Evolutionary conservation across 2,113 vertebrate species (phyloP).

Genomic region (Hassar affinis): DNA sequence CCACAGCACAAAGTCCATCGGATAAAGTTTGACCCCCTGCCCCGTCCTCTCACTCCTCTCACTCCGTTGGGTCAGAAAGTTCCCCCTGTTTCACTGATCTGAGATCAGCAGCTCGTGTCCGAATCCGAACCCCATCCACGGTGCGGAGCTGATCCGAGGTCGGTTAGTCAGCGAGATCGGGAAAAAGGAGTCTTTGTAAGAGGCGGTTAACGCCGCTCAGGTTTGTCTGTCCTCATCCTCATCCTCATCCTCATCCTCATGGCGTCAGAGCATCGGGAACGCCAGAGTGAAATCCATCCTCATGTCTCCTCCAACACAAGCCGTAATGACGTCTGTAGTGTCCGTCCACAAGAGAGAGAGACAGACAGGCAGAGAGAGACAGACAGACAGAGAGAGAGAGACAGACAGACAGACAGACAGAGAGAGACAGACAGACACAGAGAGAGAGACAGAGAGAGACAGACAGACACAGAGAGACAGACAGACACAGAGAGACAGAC

Average conservation of each 20-base stretch:
- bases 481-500: no score
- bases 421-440: no score
- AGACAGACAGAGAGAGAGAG: no score
- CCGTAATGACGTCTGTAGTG: background rate
- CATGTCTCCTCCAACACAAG: background rate
- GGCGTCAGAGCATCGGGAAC: background rate
- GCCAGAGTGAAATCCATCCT: background rate
- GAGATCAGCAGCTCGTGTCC: background rate
- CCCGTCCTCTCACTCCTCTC: background rate
- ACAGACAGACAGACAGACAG: no score
- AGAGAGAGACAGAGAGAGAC: no score
- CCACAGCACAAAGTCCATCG: slow-evolving; percentile 1
- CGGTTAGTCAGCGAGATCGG: background rate
- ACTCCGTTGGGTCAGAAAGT: background rate
- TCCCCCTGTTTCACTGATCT: background rate
- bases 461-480: no score
- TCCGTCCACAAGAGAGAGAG: background rate
- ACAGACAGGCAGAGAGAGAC: no score
- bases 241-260: no score
- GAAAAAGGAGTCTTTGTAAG: slow-evolving; percentile 1
- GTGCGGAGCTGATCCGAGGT: background rate
- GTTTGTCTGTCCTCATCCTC: slow-evolving; percentile 32
- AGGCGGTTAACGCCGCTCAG: background rate
- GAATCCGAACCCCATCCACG: background rate
- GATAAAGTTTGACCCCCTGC: slow-evolving; percentile 17